Evolutionary conservation across 2,888 invertebrate genomes (phyloP).

Genomic region (Tipula confusa): DNA sequence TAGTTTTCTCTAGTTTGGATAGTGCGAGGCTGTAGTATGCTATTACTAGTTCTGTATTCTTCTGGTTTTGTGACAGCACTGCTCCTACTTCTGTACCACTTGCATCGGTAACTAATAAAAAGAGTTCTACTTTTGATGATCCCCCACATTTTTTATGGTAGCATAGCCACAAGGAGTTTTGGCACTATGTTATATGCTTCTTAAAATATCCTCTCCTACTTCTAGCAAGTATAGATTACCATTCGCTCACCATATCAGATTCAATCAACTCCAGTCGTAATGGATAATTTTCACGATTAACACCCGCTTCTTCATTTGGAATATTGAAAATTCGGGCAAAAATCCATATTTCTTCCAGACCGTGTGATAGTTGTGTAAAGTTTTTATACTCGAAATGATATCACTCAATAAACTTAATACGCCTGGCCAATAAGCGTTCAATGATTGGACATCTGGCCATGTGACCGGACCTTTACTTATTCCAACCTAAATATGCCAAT

Average conservation of each 20-base stretch:
- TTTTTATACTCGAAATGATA: constrained; percentile 83
- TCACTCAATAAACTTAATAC: constrained; percentile 76
- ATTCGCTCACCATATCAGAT: constrained; percentile 95
- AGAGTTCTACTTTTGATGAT: constrained; percentile 94
- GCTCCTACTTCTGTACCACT: too few species aligned
- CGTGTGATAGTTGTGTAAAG: constrained; percentile 91
- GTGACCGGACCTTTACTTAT: constrained; percentile 94
- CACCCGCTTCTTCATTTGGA: constrained; percentile 77
- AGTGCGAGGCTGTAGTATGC: too few species aligned
- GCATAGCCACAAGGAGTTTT: constrained; percentile 96
- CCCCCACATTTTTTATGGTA: constrained; percentile 92
- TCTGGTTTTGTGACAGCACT: too few species aligned
- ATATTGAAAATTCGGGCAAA: constrained; percentile 98
- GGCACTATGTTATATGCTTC: constrained; percentile 89
- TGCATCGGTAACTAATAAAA: too few species aligned
- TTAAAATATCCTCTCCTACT: constrained; percentile 89
- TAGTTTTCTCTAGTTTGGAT: too few species aligned
- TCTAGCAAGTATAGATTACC: constrained; percentile 88
- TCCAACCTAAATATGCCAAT: constrained; percentile 99
- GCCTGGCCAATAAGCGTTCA: constrained; percentile 99
- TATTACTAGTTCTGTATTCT: too few species aligned
- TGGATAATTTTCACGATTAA: constrained; percentile 84
- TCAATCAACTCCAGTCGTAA: constrained; percentile 94
- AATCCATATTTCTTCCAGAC: constrained; percentile 98
- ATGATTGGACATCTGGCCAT: constrained; percentile 94